phyloP scores from a whole-genome alignment of 2,113 vertebrate genomes.

The Neotragus pygmaeus region DNA sequence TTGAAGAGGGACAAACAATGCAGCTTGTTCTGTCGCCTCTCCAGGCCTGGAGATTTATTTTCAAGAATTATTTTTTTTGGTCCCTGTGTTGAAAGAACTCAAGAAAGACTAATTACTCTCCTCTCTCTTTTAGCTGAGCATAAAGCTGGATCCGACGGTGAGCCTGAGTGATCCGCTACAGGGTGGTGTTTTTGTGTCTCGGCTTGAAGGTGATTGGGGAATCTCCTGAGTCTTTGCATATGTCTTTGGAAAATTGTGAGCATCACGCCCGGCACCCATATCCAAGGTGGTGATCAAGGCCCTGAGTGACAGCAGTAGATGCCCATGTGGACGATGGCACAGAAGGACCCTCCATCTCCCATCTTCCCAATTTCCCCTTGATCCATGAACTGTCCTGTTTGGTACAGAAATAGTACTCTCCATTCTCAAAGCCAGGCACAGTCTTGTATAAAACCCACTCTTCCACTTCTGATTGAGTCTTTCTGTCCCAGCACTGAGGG shows the following conservation, averaged over 20 bases:
- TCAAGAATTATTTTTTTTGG: not conserved
- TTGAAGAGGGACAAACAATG: not conserved
- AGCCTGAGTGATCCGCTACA: not conserved
- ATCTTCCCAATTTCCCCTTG: not conserved
- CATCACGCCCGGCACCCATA: not conserved
- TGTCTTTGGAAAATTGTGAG: not conserved
- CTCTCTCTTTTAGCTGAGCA: not conserved
- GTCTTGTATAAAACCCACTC: not conserved
- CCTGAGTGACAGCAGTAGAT: fast-evolving
- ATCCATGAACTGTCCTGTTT: not conserved
- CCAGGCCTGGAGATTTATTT: conserved; percentile 29
- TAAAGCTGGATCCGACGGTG: not conserved
- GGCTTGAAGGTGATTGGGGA: not conserved
- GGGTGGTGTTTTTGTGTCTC: not conserved
- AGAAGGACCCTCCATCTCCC: not conserved
- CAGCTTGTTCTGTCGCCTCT: not conserved
- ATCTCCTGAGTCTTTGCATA: not conserved
- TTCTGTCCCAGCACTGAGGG: not conserved
- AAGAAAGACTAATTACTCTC: conserved; percentile 17
- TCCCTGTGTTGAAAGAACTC: conserved; percentile 13
- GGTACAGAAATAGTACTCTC: not conserved
- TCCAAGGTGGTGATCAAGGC: not conserved
- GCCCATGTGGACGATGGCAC: fast-evolving
- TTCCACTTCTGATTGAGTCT: not conserved
- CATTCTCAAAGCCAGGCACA: fast-evolving